Base-by-base conservation (phyloP, 2,888 invertebrate genomes). In the Koerneria pararmatus region DNA sequence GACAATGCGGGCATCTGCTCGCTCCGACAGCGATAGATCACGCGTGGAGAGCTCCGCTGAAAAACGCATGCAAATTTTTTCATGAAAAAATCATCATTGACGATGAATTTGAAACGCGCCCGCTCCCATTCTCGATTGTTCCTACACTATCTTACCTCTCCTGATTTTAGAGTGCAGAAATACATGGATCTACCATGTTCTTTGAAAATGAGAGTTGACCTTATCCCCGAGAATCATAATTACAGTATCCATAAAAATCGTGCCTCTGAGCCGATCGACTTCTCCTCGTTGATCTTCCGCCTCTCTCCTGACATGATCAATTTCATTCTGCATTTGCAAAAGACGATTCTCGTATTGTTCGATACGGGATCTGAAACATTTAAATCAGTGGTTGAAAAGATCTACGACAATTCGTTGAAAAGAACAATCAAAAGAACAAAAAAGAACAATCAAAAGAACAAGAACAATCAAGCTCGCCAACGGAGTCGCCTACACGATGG, bases 331-430 rank as follows among this genome's bases (percentile, higher is more conserved):
- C 74, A 80, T 71, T 63, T 83, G 78, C 27, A 75, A 67, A 19
- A 83, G 67, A 37, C 85, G 83, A 64, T 85, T 84, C 66, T 83
- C 84, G 65, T 80, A 82, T 66, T 83, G 81, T 63, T 83, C 84
- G 46, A 84, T 78, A 1, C 82, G 75, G 15, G 68, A 71, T 27
- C 75, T 67, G n/a, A 66, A 66, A n/a, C 24, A 1, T 15, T 22
- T n/a, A n/a, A n/a, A n/a, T n/a, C n/a, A n/a, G n/a, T n/a, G n/a
- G n/a, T n/a, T n/a, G n/a, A n/a, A n/a, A n/a, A n/a, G n/a, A n/a
- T n/a, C n/a, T n/a, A n/a, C n/a, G n/a, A n/a, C n/a, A n/a, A n/a
- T n/a, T n/a, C n/a, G n/a, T n/a, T n/a, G n/a, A n/a, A n/a, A n/a
- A n/a, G n/a, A n/a, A n/a, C n/a, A n/a, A n/a, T n/a, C n/a, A n/a